These are phyloP conservation scores for Auanema freiburgensis DNA, from an alignment of 2,888 invertebrate species.

Conservation along the genomic window DNA sequence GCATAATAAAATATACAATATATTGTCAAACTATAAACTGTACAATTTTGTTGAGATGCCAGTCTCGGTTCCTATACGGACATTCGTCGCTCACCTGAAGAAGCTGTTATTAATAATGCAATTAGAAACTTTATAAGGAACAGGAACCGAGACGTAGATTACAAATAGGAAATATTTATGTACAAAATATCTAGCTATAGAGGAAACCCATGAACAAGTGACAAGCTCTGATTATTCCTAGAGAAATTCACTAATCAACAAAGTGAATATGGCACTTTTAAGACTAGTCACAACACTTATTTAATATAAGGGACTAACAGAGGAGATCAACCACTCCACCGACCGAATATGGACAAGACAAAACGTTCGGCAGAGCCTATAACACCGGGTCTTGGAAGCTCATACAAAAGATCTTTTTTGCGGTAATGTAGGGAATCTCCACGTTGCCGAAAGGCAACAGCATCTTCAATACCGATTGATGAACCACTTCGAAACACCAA, in stretches of 20 bases:
- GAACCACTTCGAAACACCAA: conserved; percentile 19
- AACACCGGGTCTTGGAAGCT: conserved; percentile 10
- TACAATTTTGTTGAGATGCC: conserved; percentile 15
- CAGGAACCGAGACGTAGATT: neutral
- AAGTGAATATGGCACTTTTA: too few relatives aligned
- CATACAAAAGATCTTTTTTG: conserved; percentile 17
- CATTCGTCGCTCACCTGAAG: conserved; percentile 13
- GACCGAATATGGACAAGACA: conserved; percentile 12
- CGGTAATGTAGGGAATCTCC: conserved; percentile 7
- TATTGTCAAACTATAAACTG: conserved; percentile 14
- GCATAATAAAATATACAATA: conserved; percentile 8
- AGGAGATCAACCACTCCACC: too few relatives aligned
- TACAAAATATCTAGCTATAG: conserved; percentile 5
- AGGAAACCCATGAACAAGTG: conserved; percentile 3
- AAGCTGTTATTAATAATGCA: neutral
- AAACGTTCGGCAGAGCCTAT: conserved; percentile 17
- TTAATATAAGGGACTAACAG: neutral
- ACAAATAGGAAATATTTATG: conserved; percentile 5
- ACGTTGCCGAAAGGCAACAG: conserved; percentile 11
- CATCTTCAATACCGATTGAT: conserved; percentile 16
- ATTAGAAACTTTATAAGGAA: conserved; percentile 2
- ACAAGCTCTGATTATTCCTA: conserved; percentile 7
- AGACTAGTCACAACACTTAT: too few relatives aligned
- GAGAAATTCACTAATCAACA: too few relatives aligned
- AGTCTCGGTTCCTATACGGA: conserved; percentile 20